Evolutionary conservation across 1,140 invertebrate species (phyloP), one percentile per base, ranked within the genome.

Genomic region (Scaptomyza montana): DNA sequence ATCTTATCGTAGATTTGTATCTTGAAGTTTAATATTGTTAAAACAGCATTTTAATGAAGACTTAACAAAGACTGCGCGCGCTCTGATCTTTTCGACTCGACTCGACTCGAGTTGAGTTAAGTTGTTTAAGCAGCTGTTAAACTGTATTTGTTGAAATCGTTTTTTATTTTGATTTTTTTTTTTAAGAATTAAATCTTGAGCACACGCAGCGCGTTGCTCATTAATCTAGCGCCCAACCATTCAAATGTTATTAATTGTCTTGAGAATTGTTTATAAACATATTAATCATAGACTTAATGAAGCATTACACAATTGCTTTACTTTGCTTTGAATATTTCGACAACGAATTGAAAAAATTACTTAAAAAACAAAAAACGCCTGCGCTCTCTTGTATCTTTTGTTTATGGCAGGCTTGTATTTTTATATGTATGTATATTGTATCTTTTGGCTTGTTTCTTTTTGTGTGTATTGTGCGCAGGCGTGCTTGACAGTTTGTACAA

Each of bases 1-100:
- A 89, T 89, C 84, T 89, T 89, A 89, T 89, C 85, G 78, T 80
- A 89, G 84, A 89, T 89, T 70, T 71, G 80, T 89, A 89, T 89
- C 84, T 59, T 72, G 49, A 51, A 63, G 74, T 78, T 89, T 80
- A 89, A 89, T 89, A 89, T 89, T 84, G 84, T 84, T 89, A 67
- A 72, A 89, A 89, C 84, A 77, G 79, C 77, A 77, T 70, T 57
- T 87, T 89, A 89, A 89, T 89, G 74, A 89, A 89, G 84, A 89
- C 84, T 89, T 89, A 80, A 72, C 69, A 47, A 21, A 28, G 39
- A 43, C 33, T 36, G 39, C 12, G 39, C 39, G 39, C 12, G 39
- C 39, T 41, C 39, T 41, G 30, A 33, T 36, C 33, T 33, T 33
- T 30, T 33, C 30, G 33, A 30, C 4, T 30, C 30, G 30, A 30